These are phyloP conservation scores for Anguilla anguilla DNA, from an alignment of 2,797 vertebrate species.

Conservation along the genomic window DNA sequence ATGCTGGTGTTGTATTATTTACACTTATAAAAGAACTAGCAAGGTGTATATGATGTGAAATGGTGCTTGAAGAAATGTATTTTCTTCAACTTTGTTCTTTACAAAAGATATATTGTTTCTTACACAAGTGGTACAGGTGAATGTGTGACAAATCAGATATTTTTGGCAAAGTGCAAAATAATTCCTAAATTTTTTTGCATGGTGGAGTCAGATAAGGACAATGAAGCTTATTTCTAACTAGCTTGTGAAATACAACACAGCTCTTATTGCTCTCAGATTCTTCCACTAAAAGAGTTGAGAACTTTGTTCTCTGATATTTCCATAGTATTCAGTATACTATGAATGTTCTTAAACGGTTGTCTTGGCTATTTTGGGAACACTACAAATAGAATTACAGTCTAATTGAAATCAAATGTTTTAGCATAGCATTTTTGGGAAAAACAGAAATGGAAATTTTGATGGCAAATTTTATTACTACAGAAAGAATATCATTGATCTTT, in stretches of 20 bases:
- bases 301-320: neutral
- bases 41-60: neutral
- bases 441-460: neutral
- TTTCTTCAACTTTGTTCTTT: neutral
- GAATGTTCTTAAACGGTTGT: neutral
- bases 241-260: neutral
- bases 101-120: neutral
- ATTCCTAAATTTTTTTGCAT: neutral
- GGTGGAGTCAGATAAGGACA: neutral
- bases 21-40: neutral
- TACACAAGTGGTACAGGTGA: neutral
- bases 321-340: neutral
- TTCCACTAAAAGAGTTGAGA: neutral
- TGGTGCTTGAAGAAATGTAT: no score
- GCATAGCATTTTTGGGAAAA: neutral
- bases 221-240: neutral
- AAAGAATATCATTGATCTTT: neutral
- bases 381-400: neutral
- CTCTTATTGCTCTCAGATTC: no score
- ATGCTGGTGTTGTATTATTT: neutral
- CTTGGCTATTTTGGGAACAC: neutral
- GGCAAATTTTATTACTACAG: neutral
- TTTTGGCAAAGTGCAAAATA: neutral
- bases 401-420: neutral
- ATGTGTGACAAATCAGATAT: no score